Conservation (phyloP, 1,140 invertebrate species). For the Saccostrea echinata region DNA sequence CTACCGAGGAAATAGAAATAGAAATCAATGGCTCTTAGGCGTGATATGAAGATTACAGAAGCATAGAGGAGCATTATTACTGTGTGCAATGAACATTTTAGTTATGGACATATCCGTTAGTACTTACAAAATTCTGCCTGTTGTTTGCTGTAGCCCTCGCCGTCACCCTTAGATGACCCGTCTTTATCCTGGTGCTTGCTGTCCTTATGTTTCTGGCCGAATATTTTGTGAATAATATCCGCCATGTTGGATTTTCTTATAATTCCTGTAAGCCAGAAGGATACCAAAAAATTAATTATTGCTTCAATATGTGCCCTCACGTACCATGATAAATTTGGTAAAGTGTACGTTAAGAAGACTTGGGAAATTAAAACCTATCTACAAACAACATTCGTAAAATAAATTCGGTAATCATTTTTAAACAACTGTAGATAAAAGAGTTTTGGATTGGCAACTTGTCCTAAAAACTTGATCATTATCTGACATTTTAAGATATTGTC, state of each 20-base stretch:
- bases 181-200: slow-evolving; percentile 56
- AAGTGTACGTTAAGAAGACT: background rate
- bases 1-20: too few relatives aligned
- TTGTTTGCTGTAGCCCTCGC: slow-evolving; percentile 62
- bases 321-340: background rate
- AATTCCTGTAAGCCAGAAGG: slow-evolving; percentile 3
- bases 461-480: background rate
- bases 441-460: background rate
- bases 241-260: slow-evolving; percentile 48
- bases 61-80: too few relatives aligned
- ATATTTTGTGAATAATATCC: slow-evolving; percentile 66
- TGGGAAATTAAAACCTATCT: background rate
- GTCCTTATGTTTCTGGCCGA: slow-evolving; percentile 59
- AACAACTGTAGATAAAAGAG: background rate
- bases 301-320: background rate
- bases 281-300: background rate
- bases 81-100: too few relatives aligned
- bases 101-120: background rate
- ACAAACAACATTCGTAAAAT: background rate
- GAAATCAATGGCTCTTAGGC: too few relatives aligned
- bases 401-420: background rate
- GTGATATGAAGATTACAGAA: too few relatives aligned
- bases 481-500: too few relatives aligned
- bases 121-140: slow-evolving; percentile 66
- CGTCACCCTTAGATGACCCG: slow-evolving; percentile 55